phyloP scores from a whole-genome alignment of 53 echinoderm and acorn worm species.

The Stichopus horrens region DNA sequence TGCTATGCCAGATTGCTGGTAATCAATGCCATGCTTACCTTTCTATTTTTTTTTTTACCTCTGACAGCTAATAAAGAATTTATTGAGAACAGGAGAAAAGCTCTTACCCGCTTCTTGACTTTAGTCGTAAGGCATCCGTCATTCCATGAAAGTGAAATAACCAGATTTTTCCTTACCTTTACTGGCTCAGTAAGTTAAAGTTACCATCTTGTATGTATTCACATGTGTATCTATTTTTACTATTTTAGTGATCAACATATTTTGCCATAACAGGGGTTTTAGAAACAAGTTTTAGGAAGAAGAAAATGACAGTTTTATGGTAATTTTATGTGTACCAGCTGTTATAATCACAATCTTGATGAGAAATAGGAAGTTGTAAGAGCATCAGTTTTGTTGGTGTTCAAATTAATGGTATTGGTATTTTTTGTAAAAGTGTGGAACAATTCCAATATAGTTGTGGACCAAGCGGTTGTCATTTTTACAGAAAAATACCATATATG shows the following conservation, averaged over 20 bases:
- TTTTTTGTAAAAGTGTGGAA: too few species aligned
- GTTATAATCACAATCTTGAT: too few species aligned
- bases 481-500: too few species aligned
- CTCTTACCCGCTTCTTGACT: constrained; percentile 78
- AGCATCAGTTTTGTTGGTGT: too few species aligned
- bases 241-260: background rate
- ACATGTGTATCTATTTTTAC: background rate
- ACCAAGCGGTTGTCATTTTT: too few species aligned
- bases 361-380: too few species aligned
- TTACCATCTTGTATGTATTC: background rate
- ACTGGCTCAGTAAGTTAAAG: constrained; percentile 87
- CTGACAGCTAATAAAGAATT: constrained; percentile 90
- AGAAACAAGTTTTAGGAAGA: background rate
- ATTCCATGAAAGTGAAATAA: constrained; percentile 82
- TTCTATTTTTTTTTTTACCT: background rate
- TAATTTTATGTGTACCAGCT: too few species aligned
- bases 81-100: constrained; percentile 85
- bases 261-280: background rate
- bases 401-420: too few species aligned
- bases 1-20: too few species aligned
- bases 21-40: background rate
- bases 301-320: too few species aligned
- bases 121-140: constrained; percentile 89
- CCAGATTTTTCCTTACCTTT: constrained; percentile 83
- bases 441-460: too few species aligned